Percentiles rank a stretch among this genome's conserved stretches.
phyloP scores from a whole-genome alignment of 2,797 vertebrate species.

The Chrysocyon brachyurus region DNA sequence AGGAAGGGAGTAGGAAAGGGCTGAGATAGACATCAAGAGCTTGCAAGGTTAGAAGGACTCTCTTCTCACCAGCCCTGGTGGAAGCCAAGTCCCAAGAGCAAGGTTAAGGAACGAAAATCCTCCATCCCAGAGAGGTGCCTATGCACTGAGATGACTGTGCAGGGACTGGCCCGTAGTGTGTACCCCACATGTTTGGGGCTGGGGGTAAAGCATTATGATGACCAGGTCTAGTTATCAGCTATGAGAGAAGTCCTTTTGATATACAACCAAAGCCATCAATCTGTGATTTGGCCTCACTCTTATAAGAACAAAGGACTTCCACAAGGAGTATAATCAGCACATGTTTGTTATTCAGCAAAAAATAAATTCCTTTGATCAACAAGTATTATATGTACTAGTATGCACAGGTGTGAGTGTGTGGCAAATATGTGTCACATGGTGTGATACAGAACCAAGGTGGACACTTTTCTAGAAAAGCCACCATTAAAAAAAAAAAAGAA shows the following conservation, averaged over 20 bases:
- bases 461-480: background rate
- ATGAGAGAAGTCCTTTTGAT: background rate
- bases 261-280: background rate
- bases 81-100: background rate
- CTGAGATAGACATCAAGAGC: background rate
- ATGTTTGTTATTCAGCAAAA: background rate
- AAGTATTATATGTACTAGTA: background rate
- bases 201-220: background rate
- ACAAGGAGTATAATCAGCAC: background rate
- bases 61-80: background rate
- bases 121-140: background rate
- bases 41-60: too few relatives aligned
- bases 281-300: background rate
- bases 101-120: background rate
- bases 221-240: background rate
- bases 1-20: background rate
- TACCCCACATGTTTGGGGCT: accelerated
- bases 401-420: background rate
- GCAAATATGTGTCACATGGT: background rate
- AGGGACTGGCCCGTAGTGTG: accelerated
- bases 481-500: background rate
- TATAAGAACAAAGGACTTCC: background rate
- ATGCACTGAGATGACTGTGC: accelerated
- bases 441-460: background rate
- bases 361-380: background rate